Evolutionary conservation across 2,888 invertebrate genomes (phyloP), one percentile per base, ranked within the genome.

Genomic region (Zaprionus bogoriensis): DNA sequence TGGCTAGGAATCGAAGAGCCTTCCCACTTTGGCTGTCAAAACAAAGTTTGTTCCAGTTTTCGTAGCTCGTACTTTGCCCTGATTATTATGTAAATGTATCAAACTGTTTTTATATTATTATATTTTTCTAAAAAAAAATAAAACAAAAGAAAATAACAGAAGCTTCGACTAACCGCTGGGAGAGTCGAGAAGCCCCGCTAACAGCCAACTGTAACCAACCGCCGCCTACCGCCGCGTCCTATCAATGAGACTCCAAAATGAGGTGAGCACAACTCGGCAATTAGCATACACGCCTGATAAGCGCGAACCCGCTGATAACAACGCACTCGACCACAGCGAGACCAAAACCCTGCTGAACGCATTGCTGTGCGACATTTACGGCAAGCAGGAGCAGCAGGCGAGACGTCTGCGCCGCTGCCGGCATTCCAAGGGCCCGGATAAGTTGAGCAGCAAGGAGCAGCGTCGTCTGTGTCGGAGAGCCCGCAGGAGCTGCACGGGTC

Each of bases 281-380:
- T 74, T 76, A 65, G 50, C 85, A 81, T 78, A 38, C 4, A 41
- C 12, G 2, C 4, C 1, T 27, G 73, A 83, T 80, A 80, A 64
- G 19, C 42, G 12, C 10, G 14, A n/a, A 54, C 32, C 9, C 5
- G n/a, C n/a, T n/a, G n/a, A n/a, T n/a, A 9, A 12, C 28, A 36
- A 45, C 17, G 2, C 5, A 2, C 4, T 27, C 1, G 3, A 32
- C 27, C 28, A 7, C 52, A 89, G 89, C 65, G 66, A 84, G 25
- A 78, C 80, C 4, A 89, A 89, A 67, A 60, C 61, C 7, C 67
- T 89, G 25, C 67, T 90, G 23, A 85, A 83, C 53, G 79, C 85
- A 50, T 60, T 90, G 45, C 74, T 90, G 23, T 88, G 83, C 80
- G 89, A 89, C 67, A 90, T 90, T 63, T 90, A 90, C 55, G 89